Evolutionary conservation across 1,140 invertebrate species (phyloP).

Genomic region (Ceratoteleas bidentatus): DNA sequence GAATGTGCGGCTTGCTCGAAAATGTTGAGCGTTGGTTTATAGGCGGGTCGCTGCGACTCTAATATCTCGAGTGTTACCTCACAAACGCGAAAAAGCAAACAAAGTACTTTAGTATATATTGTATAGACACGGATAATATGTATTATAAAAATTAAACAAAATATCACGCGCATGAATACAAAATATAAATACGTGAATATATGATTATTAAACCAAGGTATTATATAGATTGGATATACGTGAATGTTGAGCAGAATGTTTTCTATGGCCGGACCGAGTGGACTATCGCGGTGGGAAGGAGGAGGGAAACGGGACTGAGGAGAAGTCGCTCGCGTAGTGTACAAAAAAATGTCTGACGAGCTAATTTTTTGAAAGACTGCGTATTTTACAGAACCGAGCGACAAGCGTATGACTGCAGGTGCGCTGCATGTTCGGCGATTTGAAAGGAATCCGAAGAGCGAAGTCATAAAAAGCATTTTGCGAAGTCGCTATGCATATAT

Average conservation of each 20-base stretch:
- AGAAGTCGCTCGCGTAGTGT: slow-evolving; percentile 49
- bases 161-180: no score
- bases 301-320: no score
- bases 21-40: no score
- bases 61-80: slow-evolving; percentile 54
- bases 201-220: no score
- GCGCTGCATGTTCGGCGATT: background rate
- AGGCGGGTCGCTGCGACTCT: slow-evolving; percentile 1
- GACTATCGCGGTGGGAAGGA: no score
- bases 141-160: slow-evolving; percentile 41
- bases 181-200: no score
- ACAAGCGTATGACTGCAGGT: background rate
- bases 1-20: no score
- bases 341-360: slow-evolving; percentile 16
- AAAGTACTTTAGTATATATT: slow-evolving; percentile 59
- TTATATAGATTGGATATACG: no score
- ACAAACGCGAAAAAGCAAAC: slow-evolving; percentile 53
- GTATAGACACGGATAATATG: slow-evolving; percentile 54
- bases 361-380: slow-evolving; percentile 20
- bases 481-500: slow-evolving; percentile 75
- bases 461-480: slow-evolving; percentile 63
- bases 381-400: slow-evolving; percentile 32
- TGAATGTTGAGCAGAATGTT: no score
- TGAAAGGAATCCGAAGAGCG: slow-evolving; percentile 14
- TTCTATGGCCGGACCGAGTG: no score